Evolutionary conservation across 2,888 invertebrate species (phyloP).

Genomic region (Sinohyriopsis cumingii): DNA sequence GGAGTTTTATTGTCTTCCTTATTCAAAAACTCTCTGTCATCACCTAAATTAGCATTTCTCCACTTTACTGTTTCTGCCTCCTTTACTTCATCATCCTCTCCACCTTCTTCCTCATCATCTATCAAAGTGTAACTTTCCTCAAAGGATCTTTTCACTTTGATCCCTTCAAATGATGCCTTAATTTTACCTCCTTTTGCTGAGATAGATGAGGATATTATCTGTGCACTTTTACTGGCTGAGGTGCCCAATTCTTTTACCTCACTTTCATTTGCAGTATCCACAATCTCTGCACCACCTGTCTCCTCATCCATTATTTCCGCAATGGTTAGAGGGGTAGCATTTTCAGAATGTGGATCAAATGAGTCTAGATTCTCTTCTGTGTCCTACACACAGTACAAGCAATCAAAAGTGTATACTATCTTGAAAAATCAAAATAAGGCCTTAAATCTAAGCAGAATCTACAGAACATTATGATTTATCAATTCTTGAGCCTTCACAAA

Average conservation of each 20-base stretch:
- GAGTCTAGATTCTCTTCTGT: no score
- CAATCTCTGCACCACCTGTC: not conserved
- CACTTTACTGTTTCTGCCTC: slow-evolving; percentile 8
- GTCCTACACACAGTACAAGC: no score
- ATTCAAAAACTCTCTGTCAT: not conserved
- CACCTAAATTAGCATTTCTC: slow-evolving; percentile 14
- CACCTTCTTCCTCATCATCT: slow-evolving; percentile 19
- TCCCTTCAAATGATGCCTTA: not conserved
- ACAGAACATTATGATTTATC: no score
- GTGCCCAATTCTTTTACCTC: not conserved
- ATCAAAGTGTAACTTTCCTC: not conserved
- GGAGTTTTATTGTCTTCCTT: not conserved
- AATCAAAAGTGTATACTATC: no score
- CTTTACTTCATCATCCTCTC: slow-evolving; percentile 21
- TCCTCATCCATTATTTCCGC: not conserved
- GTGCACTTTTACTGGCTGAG: not conserved
- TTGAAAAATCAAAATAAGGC: no score
- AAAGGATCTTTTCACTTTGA: not conserved
- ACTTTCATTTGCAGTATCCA: not conserved
- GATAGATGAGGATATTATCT: not conserved
- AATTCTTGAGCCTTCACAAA: no score
- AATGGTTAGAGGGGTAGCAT: no score
- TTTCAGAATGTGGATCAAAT: no score
- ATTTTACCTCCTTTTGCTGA: not conserved
- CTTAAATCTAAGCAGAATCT: no score